Evolutionary conservation across 2,797 vertebrate species (phyloP), one percentile per base, ranked within the genome.

Genomic region (Hippoglossus hippoglossus): DNA sequence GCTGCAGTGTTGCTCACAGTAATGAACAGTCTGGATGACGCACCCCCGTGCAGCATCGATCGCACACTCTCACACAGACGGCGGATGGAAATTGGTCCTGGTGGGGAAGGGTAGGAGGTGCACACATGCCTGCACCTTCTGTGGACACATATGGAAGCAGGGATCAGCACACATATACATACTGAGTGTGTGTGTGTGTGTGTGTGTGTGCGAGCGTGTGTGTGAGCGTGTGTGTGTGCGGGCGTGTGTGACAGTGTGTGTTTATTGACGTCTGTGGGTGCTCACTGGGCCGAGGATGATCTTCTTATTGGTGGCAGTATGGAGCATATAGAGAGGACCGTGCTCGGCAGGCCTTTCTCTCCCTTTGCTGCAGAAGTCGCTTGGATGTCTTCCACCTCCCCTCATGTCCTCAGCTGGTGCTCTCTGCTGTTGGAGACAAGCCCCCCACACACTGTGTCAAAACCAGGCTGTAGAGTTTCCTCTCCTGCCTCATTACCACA

Each of bases 101-200:
- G 77, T 81, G 86, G 84, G 85, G 77, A 75, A 50, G 78, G 67
- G 55, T 63, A 71, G 88, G 84, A 78, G 83, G 77, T 26, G 83
- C 87, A 82, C 86, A 87, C 84, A 91, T 82, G 87, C 86, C 85
- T 87, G 65, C 73, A 55, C 91, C 92, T 91, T 91, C 91, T 91
- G 90, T 84, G 60, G 82, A 78, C 78, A 68, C 91, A 91, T 90
- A 92, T 91, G 90, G 88, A 83, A 67, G 59, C 63, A 66, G 73
- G 73, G 78, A 85, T 85, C 75, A 77, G 79, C 83, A 46, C 83
- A 58, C 85, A 73, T 86, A 73, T 75, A 90, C 88, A 91, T 47
- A 83, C 85, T 86, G 85, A 51, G 88, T 75, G 69, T 65, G 41
- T 0, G 47, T 34, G 52, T 11, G 71, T 1, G 51, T 2, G 46